phyloP scores from a whole-genome alignment of 2,888 invertebrate genomes.

The Hydroisotoma schaefferi region DNA sequence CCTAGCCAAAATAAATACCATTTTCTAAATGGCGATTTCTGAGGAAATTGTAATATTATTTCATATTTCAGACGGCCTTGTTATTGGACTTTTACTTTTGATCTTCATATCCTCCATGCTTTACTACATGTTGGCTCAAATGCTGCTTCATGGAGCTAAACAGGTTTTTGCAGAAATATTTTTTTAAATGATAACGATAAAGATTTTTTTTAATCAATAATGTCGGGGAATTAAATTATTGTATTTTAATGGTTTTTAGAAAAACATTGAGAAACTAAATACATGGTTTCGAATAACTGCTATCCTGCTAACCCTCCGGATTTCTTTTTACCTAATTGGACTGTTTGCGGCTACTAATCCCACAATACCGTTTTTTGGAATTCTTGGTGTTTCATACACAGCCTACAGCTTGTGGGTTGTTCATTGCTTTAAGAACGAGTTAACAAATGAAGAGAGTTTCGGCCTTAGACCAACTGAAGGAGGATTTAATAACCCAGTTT shows the following conservation, averaged over 20 bases:
- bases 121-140: constrained; percentile 12
- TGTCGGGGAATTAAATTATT: background rate
- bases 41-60: too few relatives aligned
- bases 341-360: constrained; percentile 12
- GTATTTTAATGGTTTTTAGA: constrained; percentile 24
- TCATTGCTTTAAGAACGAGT: constrained; percentile 12
- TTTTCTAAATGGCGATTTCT: background rate
- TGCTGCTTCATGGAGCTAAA: constrained; percentile 9
- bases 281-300: constrained; percentile 33
- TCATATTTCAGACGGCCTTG: background rate
- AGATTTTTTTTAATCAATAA: background rate
- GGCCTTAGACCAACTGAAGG: too few relatives aligned
- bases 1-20: background rate
- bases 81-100: background rate
- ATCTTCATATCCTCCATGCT: constrained; percentile 2
- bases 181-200: background rate
- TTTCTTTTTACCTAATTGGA: constrained; percentile 9
- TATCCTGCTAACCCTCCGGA: constrained; percentile 22
- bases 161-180: constrained; percentile 1
- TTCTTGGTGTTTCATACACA: constrained; percentile 15
- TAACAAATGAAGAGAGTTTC: constrained; percentile 14
- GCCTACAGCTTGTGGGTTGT: constrained; percentile 26
- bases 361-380: constrained; percentile 16
- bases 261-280: constrained; percentile 26
- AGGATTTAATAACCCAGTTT: background rate